Evolutionary conservation across 2,113 vertebrate genomes (phyloP), one percentile per base, ranked within the genome.

Genomic region (Gymnocephalus cernua): DNA sequence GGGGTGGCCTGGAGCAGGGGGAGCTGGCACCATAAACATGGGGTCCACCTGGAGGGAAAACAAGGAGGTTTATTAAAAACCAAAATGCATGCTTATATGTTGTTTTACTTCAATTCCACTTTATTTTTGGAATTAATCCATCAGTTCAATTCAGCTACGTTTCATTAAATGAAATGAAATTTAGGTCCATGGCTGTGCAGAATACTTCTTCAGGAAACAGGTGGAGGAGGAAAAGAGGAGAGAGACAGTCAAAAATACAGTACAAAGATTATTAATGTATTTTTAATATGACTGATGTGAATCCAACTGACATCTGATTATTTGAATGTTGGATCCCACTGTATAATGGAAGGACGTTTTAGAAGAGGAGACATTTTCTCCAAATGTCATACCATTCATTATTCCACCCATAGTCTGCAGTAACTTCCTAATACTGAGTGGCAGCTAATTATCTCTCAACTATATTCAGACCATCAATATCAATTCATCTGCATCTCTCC

Each of bases 1-100:
- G 90, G 96, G 82, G 72, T 95, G 96, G 87, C 87, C 96, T 86
- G 95, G 87, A 94, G 95, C 79, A 11, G 96, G 97, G 71, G 96
- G 96, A 25, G 95, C 96, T 87, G 97, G 97, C 86, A 97, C 96
- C 87, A 96, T 97, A 93, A 98, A 99, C 96, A 98, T 96, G 92
- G 96, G 94, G 63, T 98, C 97, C 95, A 97, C 95, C 97, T 98
- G 95, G 56, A 95, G 56, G 89, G 91, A 91, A 84, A 93, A 41
- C 38, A 41, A 89, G 85, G 50, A 83, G 65, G 29, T n/a, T 61
- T 13, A 47, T 68, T 18, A 50, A 15, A 51, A 21, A 47, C 2
- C 35, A n/a, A 0, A 12, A 12, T 2, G 23, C 19, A 45, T 47
- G 1, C 1, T 15, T 9, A 48, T 8, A 13, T 15, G 53, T 50